Conservation (phyloP, 2,797 vertebrate genomes). For the Strix occidentalis region DNA sequence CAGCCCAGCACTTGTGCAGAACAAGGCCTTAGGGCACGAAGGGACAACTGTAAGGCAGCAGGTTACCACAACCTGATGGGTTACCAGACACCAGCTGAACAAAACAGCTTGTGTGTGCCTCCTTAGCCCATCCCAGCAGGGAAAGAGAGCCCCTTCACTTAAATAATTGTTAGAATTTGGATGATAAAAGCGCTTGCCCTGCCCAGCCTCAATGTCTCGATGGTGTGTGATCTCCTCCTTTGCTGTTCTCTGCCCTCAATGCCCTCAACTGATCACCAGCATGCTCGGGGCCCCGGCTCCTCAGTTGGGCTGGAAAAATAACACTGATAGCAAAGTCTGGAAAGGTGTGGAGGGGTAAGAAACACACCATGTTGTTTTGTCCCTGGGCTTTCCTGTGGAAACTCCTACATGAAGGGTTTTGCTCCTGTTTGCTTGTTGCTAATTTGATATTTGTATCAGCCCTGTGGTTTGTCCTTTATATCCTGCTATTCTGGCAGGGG, state of each 20-base stretch:
- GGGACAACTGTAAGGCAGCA: background rate
- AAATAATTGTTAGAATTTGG: background rate
- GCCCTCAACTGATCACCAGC: background rate
- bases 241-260: accelerated
- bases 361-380: background rate
- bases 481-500: background rate
- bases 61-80: background rate
- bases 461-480: background rate
- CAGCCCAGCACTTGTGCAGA: background rate
- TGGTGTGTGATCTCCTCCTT: background rate
- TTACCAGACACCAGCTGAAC: background rate
- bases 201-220: background rate
- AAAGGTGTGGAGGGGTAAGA: background rate
- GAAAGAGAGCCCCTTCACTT: background rate
- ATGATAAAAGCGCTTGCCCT: background rate
- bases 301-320: background rate
- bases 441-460: background rate
- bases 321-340: background rate
- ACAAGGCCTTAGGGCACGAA: background rate
- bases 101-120: background rate
- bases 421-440: background rate
- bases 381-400: background rate
- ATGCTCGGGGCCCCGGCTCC: accelerated
- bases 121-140: background rate
- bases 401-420: background rate